A percentile compares a stretch with the other conserved stretches of the same genome.
Conservation (phyloP, 1,140 invertebrate species). For the Nilaparvata lugens region DNA sequence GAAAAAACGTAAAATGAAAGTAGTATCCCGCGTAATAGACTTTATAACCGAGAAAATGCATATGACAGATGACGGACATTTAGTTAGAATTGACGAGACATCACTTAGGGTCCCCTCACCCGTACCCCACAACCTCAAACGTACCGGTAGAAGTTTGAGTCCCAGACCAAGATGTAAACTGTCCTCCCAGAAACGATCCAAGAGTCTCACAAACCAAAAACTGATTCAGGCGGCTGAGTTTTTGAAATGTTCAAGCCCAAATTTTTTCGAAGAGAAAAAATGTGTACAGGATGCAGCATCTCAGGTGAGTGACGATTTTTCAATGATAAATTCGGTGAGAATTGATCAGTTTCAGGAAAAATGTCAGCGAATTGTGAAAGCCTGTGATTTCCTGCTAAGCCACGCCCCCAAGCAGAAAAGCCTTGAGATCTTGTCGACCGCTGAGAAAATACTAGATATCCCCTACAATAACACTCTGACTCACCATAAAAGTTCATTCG, state of each 20-base stretch:
- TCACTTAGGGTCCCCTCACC: neutral
- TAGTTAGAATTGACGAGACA: conserved; percentile 35
- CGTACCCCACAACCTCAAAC: neutral
- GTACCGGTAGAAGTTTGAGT: conserved; percentile 7
- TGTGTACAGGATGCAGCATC: conserved; percentile 1
- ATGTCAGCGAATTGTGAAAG: conserved; percentile 11
- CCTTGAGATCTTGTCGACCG: conserved; percentile 8
- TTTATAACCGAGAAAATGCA: conserved; percentile 45
- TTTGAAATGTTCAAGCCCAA: neutral
- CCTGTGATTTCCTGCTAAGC: conserved; percentile 9
- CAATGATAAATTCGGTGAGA: neutral
- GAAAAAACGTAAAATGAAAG: conserved; percentile 37
- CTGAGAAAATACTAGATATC: conserved; percentile 8
- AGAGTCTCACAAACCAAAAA: neutral
- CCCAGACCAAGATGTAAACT: neutral
- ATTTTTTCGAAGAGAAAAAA: neutral
- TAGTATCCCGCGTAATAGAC: conserved; percentile 40
- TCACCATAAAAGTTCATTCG: neutral
- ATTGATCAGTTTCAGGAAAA: conserved; percentile 8
- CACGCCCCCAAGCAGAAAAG: conserved; percentile 7
- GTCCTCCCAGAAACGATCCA: neutral
- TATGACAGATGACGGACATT: conserved; percentile 38
- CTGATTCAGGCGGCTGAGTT: neutral
- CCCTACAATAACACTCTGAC: neutral
- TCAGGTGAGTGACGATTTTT: conserved; percentile 9